Evolutionary conservation across 37 sponge, comb jelly and placozoan species (phyloP).

Genomic region (Petrosia ficiformis): DNA sequence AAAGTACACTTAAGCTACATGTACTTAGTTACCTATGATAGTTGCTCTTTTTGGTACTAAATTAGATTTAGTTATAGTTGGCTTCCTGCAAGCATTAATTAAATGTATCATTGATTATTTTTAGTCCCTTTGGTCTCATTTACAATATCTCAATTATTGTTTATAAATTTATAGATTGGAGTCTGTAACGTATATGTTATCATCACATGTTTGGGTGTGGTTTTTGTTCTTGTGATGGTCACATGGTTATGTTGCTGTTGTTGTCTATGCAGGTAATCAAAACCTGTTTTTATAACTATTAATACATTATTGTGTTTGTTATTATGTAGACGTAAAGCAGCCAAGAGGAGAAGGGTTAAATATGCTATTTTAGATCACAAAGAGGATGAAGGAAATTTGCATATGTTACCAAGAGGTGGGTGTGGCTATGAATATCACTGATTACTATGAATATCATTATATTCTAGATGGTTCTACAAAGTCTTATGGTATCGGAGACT

Average conservation of each 20-base stretch:
- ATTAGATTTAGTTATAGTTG: no score
- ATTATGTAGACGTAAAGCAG: background rate
- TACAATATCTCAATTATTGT: no score
- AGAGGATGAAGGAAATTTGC: background rate
- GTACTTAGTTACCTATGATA: no score
- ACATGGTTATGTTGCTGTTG: slow-evolving; percentile 69
- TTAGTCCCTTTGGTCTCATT: no score
- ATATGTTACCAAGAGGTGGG: background rate
- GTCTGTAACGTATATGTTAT: no score
- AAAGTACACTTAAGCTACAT: no score
- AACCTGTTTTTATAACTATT: background rate
- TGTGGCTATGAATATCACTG: background rate
- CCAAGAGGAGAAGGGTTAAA: background rate
- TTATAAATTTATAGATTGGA: no score
- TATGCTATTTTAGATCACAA: slow-evolving; percentile 6
- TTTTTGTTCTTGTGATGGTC: slow-evolving; percentile 15
- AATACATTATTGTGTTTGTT: slow-evolving; percentile 6
- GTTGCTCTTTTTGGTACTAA: no score
- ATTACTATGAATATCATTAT: no score
- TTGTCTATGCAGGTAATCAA: slow-evolving; percentile 49
- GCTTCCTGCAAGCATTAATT: no score
- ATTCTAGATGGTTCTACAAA: slow-evolving; percentile 3
- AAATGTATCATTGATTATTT: no score
- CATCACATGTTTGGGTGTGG: no score
- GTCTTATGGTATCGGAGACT: slow-evolving; percentile 65